These are phyloP conservation scores for Cyclopterus lumpus DNA, from an alignment of 2,797 vertebrate genomes.

Conservation along the genomic window DNA sequence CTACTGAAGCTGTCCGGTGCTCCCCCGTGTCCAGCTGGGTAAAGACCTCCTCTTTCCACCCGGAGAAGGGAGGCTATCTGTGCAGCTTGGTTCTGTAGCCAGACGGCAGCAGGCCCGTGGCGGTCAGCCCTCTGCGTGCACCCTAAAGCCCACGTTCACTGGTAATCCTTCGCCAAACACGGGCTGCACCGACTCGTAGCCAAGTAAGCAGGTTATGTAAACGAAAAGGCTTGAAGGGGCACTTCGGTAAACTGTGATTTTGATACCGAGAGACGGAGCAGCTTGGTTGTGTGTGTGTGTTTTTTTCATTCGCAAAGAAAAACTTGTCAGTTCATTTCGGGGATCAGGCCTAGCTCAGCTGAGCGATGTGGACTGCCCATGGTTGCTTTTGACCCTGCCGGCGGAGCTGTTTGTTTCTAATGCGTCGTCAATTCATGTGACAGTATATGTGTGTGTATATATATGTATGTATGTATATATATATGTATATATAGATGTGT, in stretches of 20 bases:
- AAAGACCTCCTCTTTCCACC: slow-evolving; percentile 35
- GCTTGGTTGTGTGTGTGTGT: slow-evolving; percentile 5
- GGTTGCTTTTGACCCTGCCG: slow-evolving; percentile 62
- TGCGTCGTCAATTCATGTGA: slow-evolving; percentile 35
- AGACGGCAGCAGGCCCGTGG: slow-evolving; percentile 53
- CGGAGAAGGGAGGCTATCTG: slow-evolving; percentile 45
- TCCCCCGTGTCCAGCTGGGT: slow-evolving; percentile 54
- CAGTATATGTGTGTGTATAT: not conserved
- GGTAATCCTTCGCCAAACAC: slow-evolving; percentile 66
- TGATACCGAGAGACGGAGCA: not conserved
- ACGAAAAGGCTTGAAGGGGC: not conserved
- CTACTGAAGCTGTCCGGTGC: slow-evolving; percentile 34
- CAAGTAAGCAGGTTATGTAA: slow-evolving; percentile 32
- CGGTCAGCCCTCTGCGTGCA: slow-evolving; percentile 74
- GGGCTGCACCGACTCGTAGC: slow-evolving; percentile 20
- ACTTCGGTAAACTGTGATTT: not conserved
- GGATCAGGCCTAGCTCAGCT: slow-evolving; percentile 75
- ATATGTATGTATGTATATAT: too few relatives aligned
- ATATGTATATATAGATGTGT: too few relatives aligned
- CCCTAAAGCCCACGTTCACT: slow-evolving; percentile 65
- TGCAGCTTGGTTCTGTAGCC: slow-evolving; percentile 69
- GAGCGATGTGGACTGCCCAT: slow-evolving; percentile 57
- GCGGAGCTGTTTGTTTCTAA: slow-evolving; percentile 36
- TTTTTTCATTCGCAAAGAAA: slow-evolving; percentile 16
- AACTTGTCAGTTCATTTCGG: slow-evolving; percentile 58